These are phyloP conservation scores for Panagrolaimus sp. DNA, from an alignment of 1,140 invertebrate genomes.

Conservation along the genomic window DNA sequence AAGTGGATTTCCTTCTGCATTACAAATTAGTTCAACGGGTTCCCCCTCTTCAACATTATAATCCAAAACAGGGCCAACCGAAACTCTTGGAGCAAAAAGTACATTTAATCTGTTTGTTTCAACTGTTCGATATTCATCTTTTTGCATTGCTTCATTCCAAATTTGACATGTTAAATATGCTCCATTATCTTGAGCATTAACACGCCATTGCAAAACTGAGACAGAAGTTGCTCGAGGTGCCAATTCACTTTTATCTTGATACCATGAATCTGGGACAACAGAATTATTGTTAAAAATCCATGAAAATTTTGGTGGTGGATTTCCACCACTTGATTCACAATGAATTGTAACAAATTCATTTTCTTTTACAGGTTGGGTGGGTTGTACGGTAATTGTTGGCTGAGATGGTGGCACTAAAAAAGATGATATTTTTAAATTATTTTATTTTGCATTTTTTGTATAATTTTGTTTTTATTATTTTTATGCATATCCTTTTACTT, in stretches of 20 bases:
- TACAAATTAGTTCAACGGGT: slow-evolving; percentile 24
- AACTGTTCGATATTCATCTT: slow-evolving; percentile 20
- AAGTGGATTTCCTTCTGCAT: slow-evolving; percentile 36
- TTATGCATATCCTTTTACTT: too few relatives aligned
- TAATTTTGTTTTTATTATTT: too few relatives aligned
- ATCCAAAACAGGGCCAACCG: slow-evolving; percentile 22
- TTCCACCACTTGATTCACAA: slow-evolving; percentile 36
- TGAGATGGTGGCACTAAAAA: slow-evolving; percentile 34
- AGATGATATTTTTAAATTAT: too few relatives aligned
- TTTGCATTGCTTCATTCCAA: slow-evolving; percentile 38
- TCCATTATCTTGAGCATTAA: slow-evolving; percentile 36
- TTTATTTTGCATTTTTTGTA: too few relatives aligned
- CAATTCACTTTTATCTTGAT: slow-evolving; percentile 21
- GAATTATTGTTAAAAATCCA: slow-evolving; percentile 43
- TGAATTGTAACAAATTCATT: slow-evolving; percentile 35
- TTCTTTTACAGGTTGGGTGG: slow-evolving; percentile 28
- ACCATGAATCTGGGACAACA: slow-evolving; percentile 33
- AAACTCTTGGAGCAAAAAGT: slow-evolving; percentile 33
- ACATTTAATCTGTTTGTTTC: slow-evolving; percentile 35
- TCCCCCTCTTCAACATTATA: slow-evolving; percentile 42
- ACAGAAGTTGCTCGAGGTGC: slow-evolving; percentile 19
- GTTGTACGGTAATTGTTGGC: slow-evolving; percentile 31
- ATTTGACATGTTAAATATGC: slow-evolving; percentile 38
- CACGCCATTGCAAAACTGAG: slow-evolving; percentile 29
- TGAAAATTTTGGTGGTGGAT: slow-evolving; percentile 33